Conservation (phyloP, 2,113 vertebrate species). For the Sminthopsis crassicaudata region DNA sequence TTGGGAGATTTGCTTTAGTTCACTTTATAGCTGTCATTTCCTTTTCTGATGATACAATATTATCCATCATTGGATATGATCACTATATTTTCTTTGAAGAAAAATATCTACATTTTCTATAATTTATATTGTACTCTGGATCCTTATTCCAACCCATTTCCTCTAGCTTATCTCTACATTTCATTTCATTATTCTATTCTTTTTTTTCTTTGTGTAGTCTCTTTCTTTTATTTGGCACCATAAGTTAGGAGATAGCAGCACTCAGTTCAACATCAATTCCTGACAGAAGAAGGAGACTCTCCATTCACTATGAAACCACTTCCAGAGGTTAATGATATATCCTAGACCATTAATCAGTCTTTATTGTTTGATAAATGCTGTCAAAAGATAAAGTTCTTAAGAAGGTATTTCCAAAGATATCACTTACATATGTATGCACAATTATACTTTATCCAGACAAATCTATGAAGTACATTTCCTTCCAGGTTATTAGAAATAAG, state of each 20-base stretch:
- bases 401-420: slow-evolving; percentile 54
- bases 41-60: neutral
- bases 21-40: slow-evolving; percentile 6
- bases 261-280: slow-evolving; percentile 71
- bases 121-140: slow-evolving; percentile 8
- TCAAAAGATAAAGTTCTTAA: slow-evolving; percentile 54
- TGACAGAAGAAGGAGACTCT: slow-evolving; percentile 62
- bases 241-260: slow-evolving; percentile 60
- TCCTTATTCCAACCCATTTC: neutral
- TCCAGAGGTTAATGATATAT: slow-evolving; percentile 72
- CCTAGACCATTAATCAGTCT: slow-evolving; percentile 74
- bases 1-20: slow-evolving; percentile 6
- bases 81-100: slow-evolving; percentile 4
- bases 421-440: slow-evolving; percentile 39
- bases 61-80: neutral
- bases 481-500: slow-evolving; percentile 28
- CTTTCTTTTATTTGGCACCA: slow-evolving; percentile 38
- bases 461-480: slow-evolving; percentile 56
- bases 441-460: slow-evolving; percentile 52
- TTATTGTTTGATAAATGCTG: slow-evolving; percentile 75
- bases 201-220: neutral
- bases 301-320: slow-evolving; percentile 64
- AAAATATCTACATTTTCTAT: neutral
- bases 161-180: neutral
- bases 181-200: neutral